Base-by-base conservation (phyloP, 2,113 vertebrate genomes). In the Phainopepla nitens region DNA sequence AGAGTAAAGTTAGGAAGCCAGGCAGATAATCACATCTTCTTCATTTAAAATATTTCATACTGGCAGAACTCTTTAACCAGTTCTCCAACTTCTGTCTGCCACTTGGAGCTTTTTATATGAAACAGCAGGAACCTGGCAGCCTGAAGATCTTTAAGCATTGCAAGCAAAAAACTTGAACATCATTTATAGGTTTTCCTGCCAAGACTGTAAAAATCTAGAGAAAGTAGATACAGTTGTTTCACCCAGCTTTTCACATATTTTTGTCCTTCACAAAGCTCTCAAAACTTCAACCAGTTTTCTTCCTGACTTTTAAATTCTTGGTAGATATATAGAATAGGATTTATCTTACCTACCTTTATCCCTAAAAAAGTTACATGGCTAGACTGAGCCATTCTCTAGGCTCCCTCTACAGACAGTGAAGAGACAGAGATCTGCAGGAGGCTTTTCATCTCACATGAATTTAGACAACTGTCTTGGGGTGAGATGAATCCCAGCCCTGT, bases 71-170 rank as follows among this genome's bases (percentile, higher is more conserved):
- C 87, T 95, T 96, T 94, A 96, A 90, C 92, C 92, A 93, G 73
- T 62, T 91, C 71, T 97, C 94, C 94, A 95, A 71, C 90, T 95
- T 96, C 87, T 96, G 71, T 93, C 85, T 97, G 92, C 94, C 92
- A 86, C 90, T 96, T 44, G 22, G 90, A 95, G 92, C 82, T 95
- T 96, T 97, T 97, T 91, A 75, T 96, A 82, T 92, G 93, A 96
- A 96, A 93, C 95, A 96, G 96, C 92, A 83, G 94, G 94, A 96
- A 93, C 62, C 87, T 96, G 95, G 95, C 91, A 96, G 93, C 92
- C 68, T 90, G 92, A 85, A 93, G 78, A 90, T 86, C 87, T 86
- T 90, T 90, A 92, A 92, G 88, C 9, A 0, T 41, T 90, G 77
- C 0, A 0, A 93, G 90, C 71, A 77, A 90, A 93, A 92, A 93